Evolutionary conservation across 2,888 invertebrate species (phyloP).

Genomic region (Drosophila greeni): DNA sequence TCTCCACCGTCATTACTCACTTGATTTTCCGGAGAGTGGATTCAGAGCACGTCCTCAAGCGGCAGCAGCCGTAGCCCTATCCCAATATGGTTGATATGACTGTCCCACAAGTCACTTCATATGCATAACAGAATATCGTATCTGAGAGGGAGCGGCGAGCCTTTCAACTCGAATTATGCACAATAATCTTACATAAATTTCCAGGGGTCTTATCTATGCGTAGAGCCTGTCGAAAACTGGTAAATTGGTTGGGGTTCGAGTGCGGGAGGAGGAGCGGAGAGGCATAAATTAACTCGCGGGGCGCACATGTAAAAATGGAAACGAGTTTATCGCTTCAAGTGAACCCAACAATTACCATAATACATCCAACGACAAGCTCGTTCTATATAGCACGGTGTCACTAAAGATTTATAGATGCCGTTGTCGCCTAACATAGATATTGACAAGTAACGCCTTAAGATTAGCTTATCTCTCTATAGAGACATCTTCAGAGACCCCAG

Average conservation of each 20-base stretch:
- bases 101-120: slow-evolving; percentile 27
- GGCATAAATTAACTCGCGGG: slow-evolving; percentile 37
- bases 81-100: slow-evolving; percentile 32
- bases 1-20: slow-evolving; percentile 22
- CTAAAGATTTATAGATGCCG: slow-evolving; percentile 31
- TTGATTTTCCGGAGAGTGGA: slow-evolving; percentile 12
- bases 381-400: slow-evolving; percentile 32
- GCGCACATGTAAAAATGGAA: slow-evolving; percentile 38
- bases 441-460: slow-evolving; percentile 33
- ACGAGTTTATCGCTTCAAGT: slow-evolving; percentile 42
- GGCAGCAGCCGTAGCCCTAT: slow-evolving; percentile 28
- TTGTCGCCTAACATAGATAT: slow-evolving; percentile 36
- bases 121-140: slow-evolving; percentile 18
- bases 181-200: slow-evolving; percentile 56
- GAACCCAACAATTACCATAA: slow-evolving; percentile 36
- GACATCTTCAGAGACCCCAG: slow-evolving; percentile 19
- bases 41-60: slow-evolving; percentile 27
- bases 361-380: slow-evolving; percentile 26
- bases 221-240: slow-evolving; percentile 27
- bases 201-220: slow-evolving; percentile 47
- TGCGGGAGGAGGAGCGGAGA: slow-evolving; percentile 7
- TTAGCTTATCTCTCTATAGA: slow-evolving; percentile 19
- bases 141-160: slow-evolving; percentile 33
- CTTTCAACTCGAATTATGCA: slow-evolving; percentile 55
- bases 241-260: slow-evolving; percentile 26